A percentile compares a stretch with the other conserved stretches of the same genome.
phyloP scores from a whole-genome alignment of 2,797 vertebrate genomes.

The Ceryle rudis region DNA sequence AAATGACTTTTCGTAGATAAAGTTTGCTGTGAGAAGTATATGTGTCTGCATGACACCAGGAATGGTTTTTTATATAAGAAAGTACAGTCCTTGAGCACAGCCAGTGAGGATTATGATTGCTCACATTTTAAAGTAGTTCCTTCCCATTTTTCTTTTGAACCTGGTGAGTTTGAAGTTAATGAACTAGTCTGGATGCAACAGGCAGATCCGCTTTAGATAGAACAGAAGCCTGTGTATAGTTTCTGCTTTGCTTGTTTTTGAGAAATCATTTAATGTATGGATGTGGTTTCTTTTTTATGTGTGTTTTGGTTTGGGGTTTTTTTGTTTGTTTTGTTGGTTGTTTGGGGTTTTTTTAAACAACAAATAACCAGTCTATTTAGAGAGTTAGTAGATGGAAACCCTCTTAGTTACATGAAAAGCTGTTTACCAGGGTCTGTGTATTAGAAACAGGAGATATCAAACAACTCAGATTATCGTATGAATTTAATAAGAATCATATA shows the following conservation, averaged over 20 bases:
- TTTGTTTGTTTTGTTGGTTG: background rate
- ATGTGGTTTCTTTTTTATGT: background rate
- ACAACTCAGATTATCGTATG: background rate
- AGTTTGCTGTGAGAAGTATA: background rate
- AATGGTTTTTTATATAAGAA: background rate
- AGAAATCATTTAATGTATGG: background rate
- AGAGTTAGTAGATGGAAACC: background rate
- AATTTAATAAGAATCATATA: background rate
- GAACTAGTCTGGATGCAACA: background rate
- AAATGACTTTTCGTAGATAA: background rate
- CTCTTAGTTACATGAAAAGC: background rate
- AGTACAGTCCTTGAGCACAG: background rate
- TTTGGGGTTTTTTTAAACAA: background rate
- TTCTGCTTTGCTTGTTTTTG: background rate
- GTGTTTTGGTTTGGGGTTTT: background rate
- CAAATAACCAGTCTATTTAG: background rate
- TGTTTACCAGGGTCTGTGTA: background rate
- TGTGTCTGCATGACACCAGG: background rate
- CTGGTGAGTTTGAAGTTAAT: background rate
- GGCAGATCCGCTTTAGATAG: background rate
- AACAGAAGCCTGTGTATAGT: background rate
- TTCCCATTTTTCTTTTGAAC: background rate
- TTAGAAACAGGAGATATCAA: background rate
- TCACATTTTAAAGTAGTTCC: rapidly evolving
- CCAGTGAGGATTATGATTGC: background rate